These are phyloP conservation scores for Andrena bicolor DNA, from an alignment of 2,888 invertebrate species.

Conservation along the genomic window DNA sequence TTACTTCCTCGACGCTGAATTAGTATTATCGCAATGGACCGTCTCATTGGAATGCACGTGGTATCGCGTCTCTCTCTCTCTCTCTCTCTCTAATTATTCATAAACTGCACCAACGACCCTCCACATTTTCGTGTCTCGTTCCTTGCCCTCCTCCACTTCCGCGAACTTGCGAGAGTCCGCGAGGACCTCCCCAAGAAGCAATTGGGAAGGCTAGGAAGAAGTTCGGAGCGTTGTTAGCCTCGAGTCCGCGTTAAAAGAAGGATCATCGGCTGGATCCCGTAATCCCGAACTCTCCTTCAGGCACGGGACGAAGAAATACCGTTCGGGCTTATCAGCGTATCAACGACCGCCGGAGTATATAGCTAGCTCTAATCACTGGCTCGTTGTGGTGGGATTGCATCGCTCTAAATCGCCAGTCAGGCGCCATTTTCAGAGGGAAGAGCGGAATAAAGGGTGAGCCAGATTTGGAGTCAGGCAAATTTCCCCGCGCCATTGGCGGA, in stretches of 20 bases:
- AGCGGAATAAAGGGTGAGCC: background rate
- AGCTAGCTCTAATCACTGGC: conserved; percentile 30
- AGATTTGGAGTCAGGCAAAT: conserved; percentile 50
- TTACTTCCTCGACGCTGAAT: no score
- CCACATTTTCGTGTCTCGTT: background rate
- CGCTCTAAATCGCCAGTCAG: background rate
- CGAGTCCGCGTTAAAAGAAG: conserved; percentile 18
- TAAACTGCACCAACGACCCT: background rate
- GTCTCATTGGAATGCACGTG: no score
- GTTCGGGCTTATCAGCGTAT: conserved; percentile 2
- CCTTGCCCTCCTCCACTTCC: background rate
- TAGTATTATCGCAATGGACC: no score
- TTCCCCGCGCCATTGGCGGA: conserved; percentile 46
- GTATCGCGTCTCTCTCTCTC: no score
- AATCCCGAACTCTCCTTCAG: background rate
- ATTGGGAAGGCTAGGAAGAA: conserved; percentile 1
- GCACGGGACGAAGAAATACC: no score
- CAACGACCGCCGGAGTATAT: conserved; percentile 27
- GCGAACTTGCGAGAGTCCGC: background rate
- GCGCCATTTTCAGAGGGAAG: conserved; percentile 5
- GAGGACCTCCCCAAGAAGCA: conserved; percentile 8
- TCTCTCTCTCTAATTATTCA: background rate
- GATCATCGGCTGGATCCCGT: conserved; percentile 1
- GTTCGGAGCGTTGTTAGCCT: background rate
- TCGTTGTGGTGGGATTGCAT: conserved; percentile 33